Percentiles rank a stretch among this genome's conserved stretches.
These are phyloP conservation scores for Euplagia quadripunctaria DNA, from an alignment of 2,888 invertebrate genomes.

Conservation along the genomic window DNA sequence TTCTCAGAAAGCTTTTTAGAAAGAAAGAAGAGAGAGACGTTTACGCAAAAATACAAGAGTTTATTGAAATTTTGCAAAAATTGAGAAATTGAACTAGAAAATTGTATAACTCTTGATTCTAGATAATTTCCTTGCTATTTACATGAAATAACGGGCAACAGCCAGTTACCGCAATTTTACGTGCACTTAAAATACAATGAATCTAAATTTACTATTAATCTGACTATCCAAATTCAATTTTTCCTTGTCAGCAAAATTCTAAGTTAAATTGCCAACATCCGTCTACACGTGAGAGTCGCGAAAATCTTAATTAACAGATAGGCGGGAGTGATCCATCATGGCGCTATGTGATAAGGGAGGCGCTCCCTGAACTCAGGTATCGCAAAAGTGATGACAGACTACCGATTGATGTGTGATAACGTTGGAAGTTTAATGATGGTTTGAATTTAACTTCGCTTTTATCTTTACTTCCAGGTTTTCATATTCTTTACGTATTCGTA, in stretches of 20 bases:
- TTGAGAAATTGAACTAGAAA: too few relatives aligned
- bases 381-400: constrained; percentile 66
- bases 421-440: neutral
- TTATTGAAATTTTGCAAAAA: neutral
- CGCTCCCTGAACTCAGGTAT: constrained; percentile 67
- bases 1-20: too few relatives aligned
- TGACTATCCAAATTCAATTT: constrained; percentile 49
- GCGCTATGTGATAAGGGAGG: constrained; percentile 76
- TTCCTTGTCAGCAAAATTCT: constrained; percentile 62
- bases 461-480: neutral
- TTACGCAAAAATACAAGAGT: neutral
- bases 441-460: neutral
- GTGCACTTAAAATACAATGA: neutral
- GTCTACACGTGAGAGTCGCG: constrained; percentile 81
- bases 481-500: neutral
- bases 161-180: neutral
- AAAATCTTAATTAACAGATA: constrained; percentile 88
- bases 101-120: too few relatives aligned
- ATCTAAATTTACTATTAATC: constrained; percentile 10
- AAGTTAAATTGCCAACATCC: constrained; percentile 83
- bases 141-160: neutral
- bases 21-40: neutral
- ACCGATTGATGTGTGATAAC: constrained; percentile 65
- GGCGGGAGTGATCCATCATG: constrained; percentile 78
- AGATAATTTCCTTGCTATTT: too few relatives aligned